phyloP scores from a whole-genome alignment of 2,888 invertebrate genomes.

The Cerastis leucographa region DNA sequence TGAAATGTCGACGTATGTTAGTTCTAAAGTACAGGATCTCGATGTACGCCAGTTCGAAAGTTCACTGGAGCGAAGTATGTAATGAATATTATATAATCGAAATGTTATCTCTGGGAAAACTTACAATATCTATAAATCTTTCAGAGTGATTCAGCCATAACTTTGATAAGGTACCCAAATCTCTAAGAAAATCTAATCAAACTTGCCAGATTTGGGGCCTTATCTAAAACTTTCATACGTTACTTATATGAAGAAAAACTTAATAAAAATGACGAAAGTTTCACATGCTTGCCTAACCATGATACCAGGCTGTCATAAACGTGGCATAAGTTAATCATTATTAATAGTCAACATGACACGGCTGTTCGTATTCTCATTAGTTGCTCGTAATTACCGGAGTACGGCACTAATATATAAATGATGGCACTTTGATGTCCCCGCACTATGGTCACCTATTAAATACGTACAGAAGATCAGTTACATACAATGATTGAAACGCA shows the following conservation, averaged over 20 bases:
- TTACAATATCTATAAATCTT: conserved; percentile 28
- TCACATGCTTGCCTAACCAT: conserved; percentile 23
- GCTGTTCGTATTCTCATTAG: conserved; percentile 67
- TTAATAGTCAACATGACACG: conserved; percentile 66
- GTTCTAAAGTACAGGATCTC: too few relatives aligned
- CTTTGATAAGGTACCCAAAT: conserved; percentile 35
- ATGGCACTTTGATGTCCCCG: conserved; percentile 64
- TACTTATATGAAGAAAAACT: conserved; percentile 32
- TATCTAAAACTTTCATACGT: conserved; percentile 24
- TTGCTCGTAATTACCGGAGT: conserved; percentile 65
- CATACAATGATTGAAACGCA: neutral
- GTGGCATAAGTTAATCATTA: conserved; percentile 61
- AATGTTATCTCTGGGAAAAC: neutral
- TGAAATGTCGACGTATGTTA: too few relatives aligned
- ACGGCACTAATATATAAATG: conserved; percentile 69
- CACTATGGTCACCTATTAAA: conserved; percentile 19
- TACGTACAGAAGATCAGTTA: neutral
- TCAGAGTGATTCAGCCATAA: conserved; percentile 29
- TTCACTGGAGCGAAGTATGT: too few relatives aligned
- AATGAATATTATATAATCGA: too few relatives aligned
- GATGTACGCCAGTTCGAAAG: too few relatives aligned
- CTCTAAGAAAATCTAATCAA: conserved; percentile 48
- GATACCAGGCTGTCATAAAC: conserved; percentile 43
- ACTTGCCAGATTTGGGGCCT: conserved; percentile 40
- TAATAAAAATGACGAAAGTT: conserved; percentile 42